phyloP scores from a whole-genome alignment of 2,113 vertebrate genomes.

The Sterna hirundo region DNA sequence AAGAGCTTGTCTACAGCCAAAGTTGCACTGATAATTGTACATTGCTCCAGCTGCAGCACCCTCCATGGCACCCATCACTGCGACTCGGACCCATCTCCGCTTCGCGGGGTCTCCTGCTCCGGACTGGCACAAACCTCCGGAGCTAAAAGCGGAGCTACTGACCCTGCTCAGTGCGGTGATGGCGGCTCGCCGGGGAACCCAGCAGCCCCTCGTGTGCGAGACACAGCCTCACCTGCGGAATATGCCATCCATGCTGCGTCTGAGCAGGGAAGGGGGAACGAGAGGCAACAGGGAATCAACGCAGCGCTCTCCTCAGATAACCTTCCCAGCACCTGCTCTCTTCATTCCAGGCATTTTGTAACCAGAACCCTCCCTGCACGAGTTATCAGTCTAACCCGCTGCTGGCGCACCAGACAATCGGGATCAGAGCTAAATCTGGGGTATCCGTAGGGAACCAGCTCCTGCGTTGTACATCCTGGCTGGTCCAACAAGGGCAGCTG shows the following conservation, averaged over 20 bases:
- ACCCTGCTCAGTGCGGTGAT: rapidly evolving
- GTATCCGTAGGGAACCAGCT: constrained; percentile 1
- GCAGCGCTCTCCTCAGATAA: not conserved
- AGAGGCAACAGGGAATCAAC: rapidly evolving
- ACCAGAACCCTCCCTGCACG: constrained; percentile 20
- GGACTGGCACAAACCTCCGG: rapidly evolving
- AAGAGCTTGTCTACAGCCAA: not conserved
- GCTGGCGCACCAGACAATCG: constrained; percentile 18
- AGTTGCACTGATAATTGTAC: not conserved
- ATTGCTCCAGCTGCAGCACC: not conserved
- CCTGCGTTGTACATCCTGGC: not conserved
- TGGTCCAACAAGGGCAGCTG: constrained; percentile 46
- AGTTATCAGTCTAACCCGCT: not conserved
- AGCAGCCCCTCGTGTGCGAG: not conserved
- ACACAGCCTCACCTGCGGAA: not conserved
- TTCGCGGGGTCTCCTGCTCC: rapidly evolving
- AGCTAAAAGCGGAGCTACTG: not conserved
- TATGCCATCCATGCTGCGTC: not conserved
- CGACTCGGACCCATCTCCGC: rapidly evolving
- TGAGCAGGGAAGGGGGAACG: rapidly evolving
- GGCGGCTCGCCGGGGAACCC: rapidly evolving
- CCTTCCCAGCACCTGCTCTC: constrained; percentile 28
- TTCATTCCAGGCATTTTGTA: constrained; percentile 37
- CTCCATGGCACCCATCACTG: rapidly evolving
- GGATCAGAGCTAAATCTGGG: constrained; percentile 59